Evolutionary conservation across 2,113 vertebrate species (phyloP), one percentile per base, ranked within the genome.

Genomic region (Amblyornis subalaris): DNA sequence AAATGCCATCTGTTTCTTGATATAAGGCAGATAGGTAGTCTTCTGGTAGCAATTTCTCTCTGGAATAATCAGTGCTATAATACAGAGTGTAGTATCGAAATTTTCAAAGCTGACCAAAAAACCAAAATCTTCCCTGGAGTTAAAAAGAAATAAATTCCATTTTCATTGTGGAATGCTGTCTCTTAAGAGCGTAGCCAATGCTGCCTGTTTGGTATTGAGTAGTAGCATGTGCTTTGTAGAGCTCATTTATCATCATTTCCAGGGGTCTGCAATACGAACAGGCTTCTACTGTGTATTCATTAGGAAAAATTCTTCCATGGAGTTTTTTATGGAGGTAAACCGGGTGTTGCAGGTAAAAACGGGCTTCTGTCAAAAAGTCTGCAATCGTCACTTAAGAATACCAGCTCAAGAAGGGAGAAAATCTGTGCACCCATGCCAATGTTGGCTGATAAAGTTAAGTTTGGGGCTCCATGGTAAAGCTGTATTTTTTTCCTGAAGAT

Each of bases 1-100:
- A 96, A 95, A 85, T 97, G 76, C 83, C 91, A 94, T 96, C 69
- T 92, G 81, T 94, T 90, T 76, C 91, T 94, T 87, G 58, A 85
- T 96, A 36, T 11, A 70, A 93, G 93, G 94, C 93, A 94, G 90
- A 83, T 69, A 93, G 92, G 90, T 88, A 38, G 69, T 73, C 78
- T 93, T 61, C 77, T 83, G 71, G 75, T 93, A 90, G 90, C 47
- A 74, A 10, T 93, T 79, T 90, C 81, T 76, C 65, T 66, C 50
- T 38, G 36, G 36, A 38, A 38, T 38, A 38, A 38, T 38, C 36
- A 38, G 36, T 38, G 36, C 36, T 38, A 38, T 38, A 38, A 38
- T 38, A 38, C 36, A 67, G 45, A 81, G 65, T 8, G 4, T 67
- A 93, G 64, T 54, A 93, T 84, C 65, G 88, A 92, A 84, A 90